Percentiles rank a stretch among this genome's conserved stretches.
Conservation (phyloP, 2,113 vertebrate species). For the Camelus bactrianus region DNA sequence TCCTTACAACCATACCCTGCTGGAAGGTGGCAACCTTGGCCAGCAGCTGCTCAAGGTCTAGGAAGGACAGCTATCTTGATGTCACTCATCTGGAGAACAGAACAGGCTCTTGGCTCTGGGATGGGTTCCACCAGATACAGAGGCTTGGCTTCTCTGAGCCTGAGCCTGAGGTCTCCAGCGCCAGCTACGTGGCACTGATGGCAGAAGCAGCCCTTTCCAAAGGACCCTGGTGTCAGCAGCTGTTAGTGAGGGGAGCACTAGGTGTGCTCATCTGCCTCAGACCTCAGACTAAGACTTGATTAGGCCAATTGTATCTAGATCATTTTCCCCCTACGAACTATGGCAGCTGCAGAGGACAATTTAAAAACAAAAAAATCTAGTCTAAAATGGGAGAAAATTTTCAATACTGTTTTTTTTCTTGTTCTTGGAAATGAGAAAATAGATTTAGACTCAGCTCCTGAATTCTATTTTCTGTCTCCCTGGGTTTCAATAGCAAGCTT, state of each 20-base stretch:
- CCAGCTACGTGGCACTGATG: conserved; percentile 35
- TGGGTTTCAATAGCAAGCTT: conserved; percentile 58
- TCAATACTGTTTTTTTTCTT: conserved; percentile 60
- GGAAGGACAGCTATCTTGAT: background rate
- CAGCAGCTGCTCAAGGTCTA: background rate
- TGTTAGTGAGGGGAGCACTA: conserved; percentile 40
- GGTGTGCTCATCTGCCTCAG: conserved; percentile 61
- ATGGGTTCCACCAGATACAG: background rate
- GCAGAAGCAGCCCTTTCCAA: conserved; percentile 40
- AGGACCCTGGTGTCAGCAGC: conserved; percentile 60
- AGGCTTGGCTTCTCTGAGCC: background rate
- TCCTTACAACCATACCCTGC: background rate
- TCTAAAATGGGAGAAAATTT: conserved; percentile 44
- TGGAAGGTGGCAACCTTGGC: background rate
- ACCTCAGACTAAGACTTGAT: conserved; percentile 72
- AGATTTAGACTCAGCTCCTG: conserved; percentile 55
- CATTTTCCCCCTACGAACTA: conserved; percentile 64
- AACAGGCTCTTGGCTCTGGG: background rate
- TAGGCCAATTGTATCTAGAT: conserved; percentile 72
- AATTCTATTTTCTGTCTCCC: conserved; percentile 62
- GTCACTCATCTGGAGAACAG: background rate
- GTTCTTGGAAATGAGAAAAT: conserved; percentile 59
- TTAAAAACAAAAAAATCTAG: conserved; percentile 58
- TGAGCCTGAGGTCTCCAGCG: background rate
- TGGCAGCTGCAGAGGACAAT: conserved; percentile 29